Conservation (phyloP, 2,888 invertebrate genomes). For the Apodemia mormo region DNA sequence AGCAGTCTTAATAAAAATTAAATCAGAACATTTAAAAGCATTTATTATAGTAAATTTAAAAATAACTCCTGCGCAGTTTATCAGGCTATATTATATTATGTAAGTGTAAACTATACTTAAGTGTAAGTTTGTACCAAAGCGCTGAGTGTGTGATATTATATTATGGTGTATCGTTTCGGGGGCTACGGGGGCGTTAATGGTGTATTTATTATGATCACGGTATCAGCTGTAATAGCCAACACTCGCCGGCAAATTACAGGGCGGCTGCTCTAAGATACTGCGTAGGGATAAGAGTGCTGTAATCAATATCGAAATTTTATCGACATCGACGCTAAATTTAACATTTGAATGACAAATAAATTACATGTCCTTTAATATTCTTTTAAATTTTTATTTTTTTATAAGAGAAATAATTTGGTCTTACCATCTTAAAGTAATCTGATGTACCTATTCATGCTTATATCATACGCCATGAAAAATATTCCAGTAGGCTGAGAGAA, state of each 20-base stretch:
- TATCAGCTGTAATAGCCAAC: slow-evolving; percentile 80
- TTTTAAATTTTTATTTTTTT: background rate
- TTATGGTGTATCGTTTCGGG: slow-evolving; percentile 69
- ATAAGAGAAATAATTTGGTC: too few species aligned
- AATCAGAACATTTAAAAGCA: too few species aligned
- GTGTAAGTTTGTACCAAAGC: slow-evolving; percentile 18
- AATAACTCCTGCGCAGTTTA: background rate
- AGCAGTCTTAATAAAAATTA: too few species aligned
- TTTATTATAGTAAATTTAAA: background rate
- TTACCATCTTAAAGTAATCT: too few species aligned
- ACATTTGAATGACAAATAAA: slow-evolving; percentile 11
- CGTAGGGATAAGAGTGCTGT: slow-evolving; percentile 58
- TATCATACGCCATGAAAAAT: too few species aligned
- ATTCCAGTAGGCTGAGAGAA: too few species aligned
- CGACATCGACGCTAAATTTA: slow-evolving; percentile 29
- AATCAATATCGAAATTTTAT: slow-evolving; percentile 57
- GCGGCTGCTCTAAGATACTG: slow-evolving; percentile 70
- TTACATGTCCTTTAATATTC: slow-evolving; percentile 2
- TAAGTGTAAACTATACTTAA: slow-evolving; percentile 8
- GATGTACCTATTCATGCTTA: too few species aligned
- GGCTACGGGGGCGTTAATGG: slow-evolving; percentile 80
- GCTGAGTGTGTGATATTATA: slow-evolving; percentile 43
- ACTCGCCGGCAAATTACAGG: slow-evolving; percentile 82
- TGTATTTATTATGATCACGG: slow-evolving; percentile 81
- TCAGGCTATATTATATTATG: background rate